Evolutionary conservation across 2,113 vertebrate genomes (phyloP).

Genomic region (Oxyura jamaicensis): DNA sequence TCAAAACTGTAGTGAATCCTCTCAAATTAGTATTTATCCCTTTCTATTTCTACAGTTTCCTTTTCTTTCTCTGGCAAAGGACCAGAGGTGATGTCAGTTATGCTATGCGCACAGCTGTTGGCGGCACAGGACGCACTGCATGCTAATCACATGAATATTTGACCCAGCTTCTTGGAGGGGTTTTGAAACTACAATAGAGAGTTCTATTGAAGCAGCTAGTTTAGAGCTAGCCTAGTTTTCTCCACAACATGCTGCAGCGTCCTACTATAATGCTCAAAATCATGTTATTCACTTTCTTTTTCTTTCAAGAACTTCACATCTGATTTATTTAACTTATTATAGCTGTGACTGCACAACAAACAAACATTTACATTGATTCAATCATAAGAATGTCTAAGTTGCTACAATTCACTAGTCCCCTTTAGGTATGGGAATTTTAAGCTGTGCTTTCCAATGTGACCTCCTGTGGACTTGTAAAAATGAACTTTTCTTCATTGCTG

Average conservation of each 20-base stretch:
- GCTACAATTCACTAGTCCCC: background rate
- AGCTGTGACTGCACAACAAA: background rate
- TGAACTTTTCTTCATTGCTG: background rate
- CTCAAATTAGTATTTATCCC: constrained; percentile 33
- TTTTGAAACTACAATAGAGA: background rate
- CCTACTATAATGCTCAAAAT: background rate
- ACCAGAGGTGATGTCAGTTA: constrained; percentile 53
- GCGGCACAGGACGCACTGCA: background rate
- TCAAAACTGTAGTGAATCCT: constrained; percentile 3
- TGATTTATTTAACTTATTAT: background rate
- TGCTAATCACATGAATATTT: background rate
- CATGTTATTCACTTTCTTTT: background rate
- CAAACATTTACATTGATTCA: background rate
- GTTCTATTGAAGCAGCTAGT: background rate
- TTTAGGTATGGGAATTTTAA: background rate
- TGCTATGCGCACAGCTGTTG: background rate
- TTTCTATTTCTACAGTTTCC: constrained; percentile 53
- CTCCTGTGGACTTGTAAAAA: background rate
- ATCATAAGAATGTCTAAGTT: background rate
- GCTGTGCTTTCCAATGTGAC: background rate
- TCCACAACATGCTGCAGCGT: background rate
- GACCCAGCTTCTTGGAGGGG: background rate
- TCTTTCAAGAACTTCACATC: background rate
- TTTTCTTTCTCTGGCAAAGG: constrained; percentile 15
- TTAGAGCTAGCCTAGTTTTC: background rate